A percentile compares a stretch with the other conserved stretches of the same genome.
These are phyloP conservation scores for zebrafish (Danio rerio) DNA, from an alignment of 2,113 vertebrate genomes.

Conservation along the genomic window GRCz12tu NC_133184.1:20153501-20154000, in stretches of 20 bases:
- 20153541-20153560: too few relatives aligned
- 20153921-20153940: slow-evolving; percentile 23
- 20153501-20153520: too few relatives aligned
- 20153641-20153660: too few relatives aligned
- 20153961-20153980: slow-evolving; percentile 53
- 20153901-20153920: slow-evolving; percentile 39
- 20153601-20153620: too few relatives aligned
- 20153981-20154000: slow-evolving; percentile 48
- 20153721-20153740: neutral
- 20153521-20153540: too few relatives aligned
- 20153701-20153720: neutral
- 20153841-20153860: slow-evolving; percentile 66
- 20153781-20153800: slow-evolving; percentile 55
- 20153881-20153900: slow-evolving; percentile 48
- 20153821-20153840: slow-evolving; percentile 62
- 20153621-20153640: too few relatives aligned
- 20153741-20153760: neutral
- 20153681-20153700: neutral
- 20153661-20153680: neutral
- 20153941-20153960: slow-evolving; percentile 31
- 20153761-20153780: slow-evolving; percentile 38
- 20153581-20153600: too few relatives aligned
- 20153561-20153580: too few relatives aligned
- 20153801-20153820: slow-evolving; percentile 65
- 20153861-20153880: slow-evolving; percentile 62